Evolutionary conservation across 2,888 invertebrate genomes (phyloP), one percentile per base, ranked within the genome.

Genomic region (Acronicta aceris): DNA sequence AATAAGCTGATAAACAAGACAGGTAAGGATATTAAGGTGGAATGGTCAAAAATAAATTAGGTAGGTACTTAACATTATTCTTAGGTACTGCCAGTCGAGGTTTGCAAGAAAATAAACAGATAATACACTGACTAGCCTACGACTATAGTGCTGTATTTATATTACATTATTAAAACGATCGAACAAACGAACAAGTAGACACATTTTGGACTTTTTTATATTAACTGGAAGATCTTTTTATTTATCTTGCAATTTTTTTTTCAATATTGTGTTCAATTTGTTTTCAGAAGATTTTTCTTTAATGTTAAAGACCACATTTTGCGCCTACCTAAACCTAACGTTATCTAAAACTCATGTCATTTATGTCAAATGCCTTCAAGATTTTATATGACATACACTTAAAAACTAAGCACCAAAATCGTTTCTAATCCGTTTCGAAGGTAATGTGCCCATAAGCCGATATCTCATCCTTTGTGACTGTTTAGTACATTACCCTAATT

Each of bases 361-460:
- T 30, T 50, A 27, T 59, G 36, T 41, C 51, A 54, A 46, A 59
- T 42, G n/a, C 12, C 25, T 55, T 47, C 12, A 45, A 53, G 57
- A 49, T 60, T 59, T 63, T 12, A 57, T 59, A 65, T 69, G 75
- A 64, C 69, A 52, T 38, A 36, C 52, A 46, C 71, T 71, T 52
- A 71, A 30, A 30, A 30, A 12, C 49, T 74, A 58, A 69, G 48
- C 68, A 61, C 57, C 59, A 53, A 59, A 76, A 56, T 58, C 64
- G 43, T 65, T 55, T 61, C 42, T 69, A 72, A 76, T 65, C 69
- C 59, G 53, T 64, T 56, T 74, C 57, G 52, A 59, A 76, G 69
- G 77, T 71, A 74, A 77, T 66, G 63, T 48, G 42, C 38, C 56
- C 43, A 40, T 71, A 60, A 77, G 69, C 75, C 55, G 64, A 70